Conservation (phyloP, 2,888 invertebrate genomes). For the Ctena decussata region DNA sequence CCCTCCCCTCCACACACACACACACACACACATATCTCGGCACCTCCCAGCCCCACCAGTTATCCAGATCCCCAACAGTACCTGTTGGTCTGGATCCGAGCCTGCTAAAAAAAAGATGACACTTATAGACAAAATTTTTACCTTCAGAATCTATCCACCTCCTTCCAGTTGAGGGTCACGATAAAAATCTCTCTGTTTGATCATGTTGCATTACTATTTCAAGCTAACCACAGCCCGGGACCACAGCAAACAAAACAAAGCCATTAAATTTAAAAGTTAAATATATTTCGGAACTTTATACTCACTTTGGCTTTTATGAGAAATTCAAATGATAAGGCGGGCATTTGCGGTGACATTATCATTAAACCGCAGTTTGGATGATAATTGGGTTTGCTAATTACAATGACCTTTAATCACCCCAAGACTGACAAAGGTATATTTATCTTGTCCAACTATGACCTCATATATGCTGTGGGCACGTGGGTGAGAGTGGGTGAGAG, state of each 20-base stretch:
- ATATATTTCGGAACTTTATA: neutral
- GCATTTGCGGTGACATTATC: neutral
- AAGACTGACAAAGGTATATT: neutral
- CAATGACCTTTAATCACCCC: neutral
- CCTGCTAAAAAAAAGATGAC: too few relatives aligned
- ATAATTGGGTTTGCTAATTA: neutral
- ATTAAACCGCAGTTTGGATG: neutral
- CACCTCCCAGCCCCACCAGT: too few relatives aligned
- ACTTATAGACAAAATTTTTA: too few relatives aligned
- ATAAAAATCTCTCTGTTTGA: too few relatives aligned
- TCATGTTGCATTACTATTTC: neutral
- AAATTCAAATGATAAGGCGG: neutral
- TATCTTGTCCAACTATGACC: neutral
- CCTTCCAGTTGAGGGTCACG: too few relatives aligned
- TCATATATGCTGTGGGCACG: neutral
- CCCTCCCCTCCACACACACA: too few relatives aligned
- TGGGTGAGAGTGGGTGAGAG: neutral
- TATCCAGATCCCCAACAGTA: too few relatives aligned
- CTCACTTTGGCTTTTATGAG: neutral
- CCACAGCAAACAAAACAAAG: neutral
- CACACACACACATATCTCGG: too few relatives aligned
- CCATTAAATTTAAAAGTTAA: neutral
- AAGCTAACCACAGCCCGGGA: too few relatives aligned
- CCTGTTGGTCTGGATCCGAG: too few relatives aligned
- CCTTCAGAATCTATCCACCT: too few relatives aligned